Evolutionary conservation across 2,888 invertebrate species (phyloP).

Genomic region (Bruchidius siliquastri): DNA sequence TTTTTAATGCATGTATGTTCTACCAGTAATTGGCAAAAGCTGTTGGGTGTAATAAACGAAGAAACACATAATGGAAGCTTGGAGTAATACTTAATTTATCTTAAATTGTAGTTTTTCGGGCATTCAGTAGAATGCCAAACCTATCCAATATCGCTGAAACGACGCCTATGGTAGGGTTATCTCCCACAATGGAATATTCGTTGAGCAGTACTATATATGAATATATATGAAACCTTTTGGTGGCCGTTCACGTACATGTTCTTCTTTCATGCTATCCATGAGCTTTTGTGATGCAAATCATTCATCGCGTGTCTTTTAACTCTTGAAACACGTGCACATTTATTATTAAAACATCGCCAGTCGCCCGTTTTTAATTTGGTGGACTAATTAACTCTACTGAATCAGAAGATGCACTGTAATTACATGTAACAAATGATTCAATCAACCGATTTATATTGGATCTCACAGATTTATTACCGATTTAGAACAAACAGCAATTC

Average conservation of each 20-base stretch:
- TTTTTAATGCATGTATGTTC: too few species aligned
- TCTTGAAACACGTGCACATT: neutral
- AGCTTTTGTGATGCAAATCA: neutral
- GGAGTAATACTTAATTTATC: too few species aligned
- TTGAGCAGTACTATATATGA: neutral
- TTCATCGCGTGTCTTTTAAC: neutral
- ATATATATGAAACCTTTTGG: neutral
- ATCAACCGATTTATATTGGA: neutral
- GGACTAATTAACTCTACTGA: neutral
- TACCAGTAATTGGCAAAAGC: too few species aligned
- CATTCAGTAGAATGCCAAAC: too few species aligned
- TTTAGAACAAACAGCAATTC: too few species aligned
- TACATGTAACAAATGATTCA: neutral
- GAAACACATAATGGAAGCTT: too few species aligned
- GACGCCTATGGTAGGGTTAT: neutral
- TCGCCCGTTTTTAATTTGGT: neutral
- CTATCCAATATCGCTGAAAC: too few species aligned
- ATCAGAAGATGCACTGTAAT: neutral
- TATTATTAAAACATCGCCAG: neutral
- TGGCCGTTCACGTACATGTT: neutral
- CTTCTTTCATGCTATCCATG: neutral
- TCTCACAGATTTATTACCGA: neutral
- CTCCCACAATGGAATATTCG: neutral
- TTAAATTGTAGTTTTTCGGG: too few species aligned
- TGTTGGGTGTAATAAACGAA: too few species aligned